A percentile compares a stretch with the other conserved stretches of the same genome.
Conservation (phyloP, 2,113 vertebrate species). For the Brachyhypopomus occidentalis region DNA sequence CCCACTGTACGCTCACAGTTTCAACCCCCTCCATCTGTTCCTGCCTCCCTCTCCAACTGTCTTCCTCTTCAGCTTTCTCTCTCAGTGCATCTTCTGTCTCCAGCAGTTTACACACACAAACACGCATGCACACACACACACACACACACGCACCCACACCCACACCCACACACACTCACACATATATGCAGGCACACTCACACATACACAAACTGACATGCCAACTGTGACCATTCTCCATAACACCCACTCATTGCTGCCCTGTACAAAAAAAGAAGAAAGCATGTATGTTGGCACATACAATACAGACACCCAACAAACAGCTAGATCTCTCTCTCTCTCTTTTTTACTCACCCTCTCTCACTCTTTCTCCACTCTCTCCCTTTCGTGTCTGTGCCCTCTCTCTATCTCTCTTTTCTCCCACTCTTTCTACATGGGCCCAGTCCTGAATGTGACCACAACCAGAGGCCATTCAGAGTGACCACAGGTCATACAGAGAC, state of each 20-base stretch:
- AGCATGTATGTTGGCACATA: slow-evolving; percentile 4
- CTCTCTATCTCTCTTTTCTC: too few species aligned
- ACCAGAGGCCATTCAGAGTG: too few species aligned
- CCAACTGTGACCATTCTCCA: slow-evolving; percentile 47
- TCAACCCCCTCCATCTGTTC: slow-evolving; percentile 71
- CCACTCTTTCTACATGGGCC: too few species aligned
- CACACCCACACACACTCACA: slow-evolving; percentile 28
- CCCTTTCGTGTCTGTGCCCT: too few species aligned
- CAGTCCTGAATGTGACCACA: too few species aligned
- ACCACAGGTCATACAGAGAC: too few species aligned
- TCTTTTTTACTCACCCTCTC: too few species aligned
- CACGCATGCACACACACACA: slow-evolving; percentile 2
- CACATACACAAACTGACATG: slow-evolving; percentile 30
- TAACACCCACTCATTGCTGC: slow-evolving; percentile 36
- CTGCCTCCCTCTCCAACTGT: slow-evolving; percentile 42
- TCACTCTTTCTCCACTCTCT: too few species aligned
- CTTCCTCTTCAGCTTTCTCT: slow-evolving; percentile 46
- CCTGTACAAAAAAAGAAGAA: slow-evolving; percentile 29
- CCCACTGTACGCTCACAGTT: slow-evolving; percentile 63
- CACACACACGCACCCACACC: background rate
- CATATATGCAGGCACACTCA: slow-evolving; percentile 23
- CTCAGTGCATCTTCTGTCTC: slow-evolving; percentile 39
- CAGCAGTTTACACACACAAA: slow-evolving; percentile 37
- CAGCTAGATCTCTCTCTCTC: too few species aligned
- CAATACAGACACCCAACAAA: too few species aligned